Conservation (phyloP, 2,888 invertebrate genomes). For the Zaprionus bogoriensis region DNA sequence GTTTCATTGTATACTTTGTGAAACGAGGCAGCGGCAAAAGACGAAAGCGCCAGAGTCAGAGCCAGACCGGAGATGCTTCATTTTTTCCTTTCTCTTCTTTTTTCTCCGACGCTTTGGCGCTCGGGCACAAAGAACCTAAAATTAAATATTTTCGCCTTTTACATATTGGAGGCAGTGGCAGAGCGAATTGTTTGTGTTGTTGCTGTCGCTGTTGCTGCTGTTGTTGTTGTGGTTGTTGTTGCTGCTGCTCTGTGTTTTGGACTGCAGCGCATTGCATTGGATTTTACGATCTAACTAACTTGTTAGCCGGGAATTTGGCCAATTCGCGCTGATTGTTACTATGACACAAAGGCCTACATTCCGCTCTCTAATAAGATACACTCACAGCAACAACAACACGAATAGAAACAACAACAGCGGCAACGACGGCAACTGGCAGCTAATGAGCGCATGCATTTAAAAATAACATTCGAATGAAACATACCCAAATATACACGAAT, state of each 20-base stretch:
- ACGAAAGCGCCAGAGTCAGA: constrained; percentile 53
- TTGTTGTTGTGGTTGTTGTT: constrained; percentile 15
- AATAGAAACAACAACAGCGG: constrained; percentile 8
- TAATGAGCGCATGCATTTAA: constrained; percentile 75
- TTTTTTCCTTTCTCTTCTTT: constrained; percentile 14
- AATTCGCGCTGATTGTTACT: constrained; percentile 33
- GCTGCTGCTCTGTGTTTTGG: constrained; percentile 23
- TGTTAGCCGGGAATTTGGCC: constrained; percentile 6
- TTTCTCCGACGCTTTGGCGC: constrained; percentile 42
- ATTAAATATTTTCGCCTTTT: constrained; percentile 78
- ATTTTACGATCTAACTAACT: too few relatives aligned
- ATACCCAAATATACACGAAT: constrained; percentile 73
- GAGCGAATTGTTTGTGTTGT: constrained; percentile 56
- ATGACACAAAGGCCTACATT: constrained; percentile 73
- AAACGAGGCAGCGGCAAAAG: too few relatives aligned
- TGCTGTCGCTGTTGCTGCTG: constrained; percentile 19
- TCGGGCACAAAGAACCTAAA: constrained; percentile 74
- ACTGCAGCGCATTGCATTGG: constrained; percentile 8
- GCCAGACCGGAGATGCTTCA: constrained; percentile 21
- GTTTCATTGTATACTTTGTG: constrained; percentile 68
- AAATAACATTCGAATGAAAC: constrained; percentile 74
- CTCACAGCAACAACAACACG: constrained; percentile 15
- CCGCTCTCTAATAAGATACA: constrained; percentile 34
- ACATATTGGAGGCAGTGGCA: constrained; percentile 69
- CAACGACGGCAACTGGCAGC: constrained; percentile 34